phyloP scores from a whole-genome alignment of 2,797 vertebrate species.

The Scyliorhinus canicula region DNA sequence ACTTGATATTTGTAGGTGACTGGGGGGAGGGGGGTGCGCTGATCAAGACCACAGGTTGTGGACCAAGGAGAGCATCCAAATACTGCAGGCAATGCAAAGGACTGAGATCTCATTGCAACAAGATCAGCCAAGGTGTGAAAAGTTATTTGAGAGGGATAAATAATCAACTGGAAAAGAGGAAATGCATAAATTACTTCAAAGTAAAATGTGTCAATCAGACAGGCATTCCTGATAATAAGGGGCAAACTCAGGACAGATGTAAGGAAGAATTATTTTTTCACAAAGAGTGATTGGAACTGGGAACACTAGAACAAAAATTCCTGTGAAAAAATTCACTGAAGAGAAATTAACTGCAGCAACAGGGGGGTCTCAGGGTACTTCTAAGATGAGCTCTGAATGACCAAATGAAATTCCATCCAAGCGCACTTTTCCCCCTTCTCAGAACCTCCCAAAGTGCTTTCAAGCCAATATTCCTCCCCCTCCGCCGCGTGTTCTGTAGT shows the following conservation, averaged over 20 bases:
- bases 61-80: background rate
- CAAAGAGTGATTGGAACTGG: background rate
- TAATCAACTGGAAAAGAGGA: background rate
- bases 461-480: too few species aligned
- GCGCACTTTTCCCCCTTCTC: background rate
- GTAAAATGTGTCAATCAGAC: background rate
- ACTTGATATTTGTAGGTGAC: background rate
- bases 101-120: background rate
- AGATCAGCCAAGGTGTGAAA: background rate
- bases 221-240: background rate
- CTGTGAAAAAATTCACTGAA: background rate
- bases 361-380: background rate
- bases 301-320: background rate
- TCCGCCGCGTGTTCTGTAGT: too few species aligned
- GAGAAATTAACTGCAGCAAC: background rate
- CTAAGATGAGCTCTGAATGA: background rate
- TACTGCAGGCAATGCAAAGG: background rate
- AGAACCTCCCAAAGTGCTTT: background rate
- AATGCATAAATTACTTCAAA: background rate
- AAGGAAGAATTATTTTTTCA: background rate
- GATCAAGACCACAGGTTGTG: background rate
- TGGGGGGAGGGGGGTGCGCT: background rate
- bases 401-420: background rate
- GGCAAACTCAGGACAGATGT: background rate
- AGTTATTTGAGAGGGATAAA: background rate